A percentile compares a stretch with the other conserved stretches of the same genome.
Evolutionary conservation across 2,888 invertebrate species (phyloP).

Genomic region (Yponomeuta sedellus): DNA sequence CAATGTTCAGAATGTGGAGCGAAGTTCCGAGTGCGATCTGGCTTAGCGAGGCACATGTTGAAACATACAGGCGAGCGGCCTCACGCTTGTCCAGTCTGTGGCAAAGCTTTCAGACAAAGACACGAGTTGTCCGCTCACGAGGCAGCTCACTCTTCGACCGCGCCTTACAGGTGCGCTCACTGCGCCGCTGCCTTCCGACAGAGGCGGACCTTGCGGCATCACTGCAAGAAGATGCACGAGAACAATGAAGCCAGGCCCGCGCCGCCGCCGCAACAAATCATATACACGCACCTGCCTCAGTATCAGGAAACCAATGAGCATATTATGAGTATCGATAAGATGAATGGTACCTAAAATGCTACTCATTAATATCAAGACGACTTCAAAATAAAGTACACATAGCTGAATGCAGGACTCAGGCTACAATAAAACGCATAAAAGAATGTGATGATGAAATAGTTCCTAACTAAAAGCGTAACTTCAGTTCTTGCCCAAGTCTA

Average conservation of each 20-base stretch:
- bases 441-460: neutral
- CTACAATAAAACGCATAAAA: too few species aligned
- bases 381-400: too few species aligned
- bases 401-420: too few species aligned
- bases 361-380: neutral
- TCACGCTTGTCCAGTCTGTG: constrained; percentile 76
- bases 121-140: constrained; percentile 76
- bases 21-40: constrained; percentile 58
- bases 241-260: constrained; percentile 64
- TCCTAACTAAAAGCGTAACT: neutral
- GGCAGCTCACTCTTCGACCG: constrained; percentile 50
- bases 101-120: constrained; percentile 74
- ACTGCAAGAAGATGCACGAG: constrained; percentile 70
- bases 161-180: constrained; percentile 36
- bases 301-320: neutral
- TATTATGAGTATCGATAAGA: neutral
- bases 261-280: constrained; percentile 62
- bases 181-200: constrained; percentile 50
- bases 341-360: neutral
- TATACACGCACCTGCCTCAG: neutral
- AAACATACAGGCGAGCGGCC: constrained; percentile 80
- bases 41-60: constrained; percentile 71
- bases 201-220: constrained; percentile 52
- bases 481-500: neutral
- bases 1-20: constrained; percentile 66